Percentiles rank a stretch among this genome's conserved stretches.
Conservation (phyloP, 2,113 vertebrate species). For the Thomomys bottae region DNA sequence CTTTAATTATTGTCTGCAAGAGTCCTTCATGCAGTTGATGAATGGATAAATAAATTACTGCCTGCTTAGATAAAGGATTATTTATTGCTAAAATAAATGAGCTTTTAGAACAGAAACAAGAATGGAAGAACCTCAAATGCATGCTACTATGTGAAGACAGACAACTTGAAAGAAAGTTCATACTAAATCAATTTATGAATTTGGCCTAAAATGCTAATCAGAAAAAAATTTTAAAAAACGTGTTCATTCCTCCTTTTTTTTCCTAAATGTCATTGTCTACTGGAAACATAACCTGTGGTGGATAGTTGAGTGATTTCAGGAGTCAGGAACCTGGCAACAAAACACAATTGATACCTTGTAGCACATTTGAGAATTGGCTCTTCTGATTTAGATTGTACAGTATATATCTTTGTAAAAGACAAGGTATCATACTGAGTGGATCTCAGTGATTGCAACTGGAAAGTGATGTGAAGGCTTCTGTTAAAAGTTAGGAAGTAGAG, state of each 20-base stretch:
- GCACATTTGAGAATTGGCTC: not conserved
- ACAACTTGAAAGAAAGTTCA: not conserved
- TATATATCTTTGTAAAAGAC: not conserved
- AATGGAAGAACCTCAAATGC: not conserved
- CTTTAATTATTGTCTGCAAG: not conserved
- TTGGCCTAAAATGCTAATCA: not conserved
- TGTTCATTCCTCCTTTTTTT: not conserved
- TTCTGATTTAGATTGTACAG: not conserved
- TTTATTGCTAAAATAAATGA: not conserved
- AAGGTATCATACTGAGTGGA: not conserved
- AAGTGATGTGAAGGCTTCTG: not conserved
- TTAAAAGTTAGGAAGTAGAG: not conserved
- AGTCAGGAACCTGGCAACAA: not conserved
- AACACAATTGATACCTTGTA: not conserved
- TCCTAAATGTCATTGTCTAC: not conserved
- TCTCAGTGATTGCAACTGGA: not conserved
- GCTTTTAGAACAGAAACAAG: not conserved
- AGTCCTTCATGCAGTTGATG: not conserved
- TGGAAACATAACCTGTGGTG: not conserved
- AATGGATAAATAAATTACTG: not conserved
- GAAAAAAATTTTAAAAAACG: not conserved
- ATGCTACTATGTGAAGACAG: not conserved
- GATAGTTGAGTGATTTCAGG: not conserved
- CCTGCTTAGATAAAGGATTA: not conserved
- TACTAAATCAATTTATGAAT: not conserved